phyloP scores from a whole-genome alignment of 2,888 invertebrate species.

The Lycocerus yunnanus region DNA sequence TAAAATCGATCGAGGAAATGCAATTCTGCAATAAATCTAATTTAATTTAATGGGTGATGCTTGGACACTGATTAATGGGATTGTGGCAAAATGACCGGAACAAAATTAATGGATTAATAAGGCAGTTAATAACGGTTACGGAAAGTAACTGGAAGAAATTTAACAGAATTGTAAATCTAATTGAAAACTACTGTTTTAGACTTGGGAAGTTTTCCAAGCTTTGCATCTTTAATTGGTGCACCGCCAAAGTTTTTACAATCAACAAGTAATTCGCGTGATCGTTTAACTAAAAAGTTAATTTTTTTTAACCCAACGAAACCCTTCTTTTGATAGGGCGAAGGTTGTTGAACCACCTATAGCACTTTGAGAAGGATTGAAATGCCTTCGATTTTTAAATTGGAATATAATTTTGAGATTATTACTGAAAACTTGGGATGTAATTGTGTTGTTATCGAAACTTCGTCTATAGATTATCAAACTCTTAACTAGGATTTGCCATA shows the following conservation, averaged over 20 bases:
- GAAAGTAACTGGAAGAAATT: not conserved
- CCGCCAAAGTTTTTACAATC: not conserved
- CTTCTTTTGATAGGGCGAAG: not conserved
- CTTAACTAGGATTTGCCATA: not conserved
- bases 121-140: not conserved
- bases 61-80: conserved; percentile 1
- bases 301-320: not conserved
- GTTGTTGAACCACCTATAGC: not conserved
- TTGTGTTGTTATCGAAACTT: not conserved
- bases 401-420: not conserved
- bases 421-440: not conserved
- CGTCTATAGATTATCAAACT: not conserved
- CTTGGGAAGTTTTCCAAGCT: not conserved
- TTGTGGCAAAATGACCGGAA: not conserved
- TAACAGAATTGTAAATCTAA: not conserved
- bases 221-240: not conserved
- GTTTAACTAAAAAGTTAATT: not conserved
- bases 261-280: not conserved
- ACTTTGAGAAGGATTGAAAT: not conserved
- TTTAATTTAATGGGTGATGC: not conserved
- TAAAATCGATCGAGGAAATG: not conserved
- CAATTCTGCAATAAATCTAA: not conserved
- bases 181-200: not conserved
- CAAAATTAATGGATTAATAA: not conserved
- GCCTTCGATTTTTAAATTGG: not conserved